These are phyloP conservation scores for Amphiura filiformis DNA, from an alignment of 35 echinoderm and acorn worm species.

Conservation along the genomic window DNA sequence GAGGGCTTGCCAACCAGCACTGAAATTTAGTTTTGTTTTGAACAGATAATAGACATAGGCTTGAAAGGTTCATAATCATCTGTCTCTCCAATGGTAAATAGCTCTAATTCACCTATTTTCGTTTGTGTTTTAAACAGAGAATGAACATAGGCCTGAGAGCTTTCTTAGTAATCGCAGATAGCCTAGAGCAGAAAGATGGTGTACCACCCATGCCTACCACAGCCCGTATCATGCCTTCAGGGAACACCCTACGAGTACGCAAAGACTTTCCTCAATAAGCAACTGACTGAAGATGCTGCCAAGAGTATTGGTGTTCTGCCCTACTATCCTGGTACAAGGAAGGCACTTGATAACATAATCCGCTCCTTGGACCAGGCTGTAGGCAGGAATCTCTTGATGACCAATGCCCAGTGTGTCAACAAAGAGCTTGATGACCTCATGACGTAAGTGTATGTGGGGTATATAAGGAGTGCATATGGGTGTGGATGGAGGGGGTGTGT, in stretches of 20 bases:
- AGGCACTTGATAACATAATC: constrained; percentile 86
- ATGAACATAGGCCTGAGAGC: constrained; percentile 97
- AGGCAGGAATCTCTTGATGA: constrained; percentile 89
- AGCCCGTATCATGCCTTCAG: constrained; percentile 93
- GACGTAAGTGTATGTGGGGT: constrained; percentile 96
- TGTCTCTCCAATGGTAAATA: too few species aligned
- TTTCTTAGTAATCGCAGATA: constrained; percentile 97
- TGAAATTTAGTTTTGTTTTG: too few species aligned
- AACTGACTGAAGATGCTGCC: constrained; percentile 92
- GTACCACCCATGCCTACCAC: constrained; percentile 95
- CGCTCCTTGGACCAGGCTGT: constrained; percentile 70
- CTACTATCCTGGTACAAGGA: constrained; percentile 74
- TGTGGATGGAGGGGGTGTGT: background rate
- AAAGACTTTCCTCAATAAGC: constrained; percentile 96
- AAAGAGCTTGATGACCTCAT: constrained; percentile 98
- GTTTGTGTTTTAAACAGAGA: constrained; percentile 46
- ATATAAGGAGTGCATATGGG: background rate
- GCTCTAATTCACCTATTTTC: too few species aligned
- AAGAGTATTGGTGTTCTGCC: constrained; percentile 76
- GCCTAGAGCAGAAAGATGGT: constrained; percentile 91
- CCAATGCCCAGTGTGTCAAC: constrained; percentile 86
- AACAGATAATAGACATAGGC: too few species aligned
- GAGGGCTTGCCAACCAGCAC: too few species aligned
- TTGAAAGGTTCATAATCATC: too few species aligned
- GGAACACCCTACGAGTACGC: constrained; percentile 83